These are phyloP conservation scores for Chrysaora quinquecirrha DNA, from an alignment of 30 jellyfish, hydroid and myxozoan genomes.

Conservation along the genomic window DNA sequence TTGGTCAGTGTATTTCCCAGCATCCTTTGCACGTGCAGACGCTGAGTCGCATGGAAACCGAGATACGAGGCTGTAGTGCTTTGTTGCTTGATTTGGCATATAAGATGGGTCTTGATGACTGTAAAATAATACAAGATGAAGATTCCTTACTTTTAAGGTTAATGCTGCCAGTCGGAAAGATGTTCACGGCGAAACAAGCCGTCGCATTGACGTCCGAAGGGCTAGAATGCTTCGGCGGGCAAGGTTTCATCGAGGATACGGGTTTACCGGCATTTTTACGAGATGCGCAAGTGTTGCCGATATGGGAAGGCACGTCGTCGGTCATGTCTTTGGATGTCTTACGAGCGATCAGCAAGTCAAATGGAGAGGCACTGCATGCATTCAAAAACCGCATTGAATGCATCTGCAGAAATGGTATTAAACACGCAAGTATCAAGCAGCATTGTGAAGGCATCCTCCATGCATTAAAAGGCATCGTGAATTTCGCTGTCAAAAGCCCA, in stretches of 20 bases:
- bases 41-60: conserved; percentile 77
- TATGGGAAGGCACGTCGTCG: conserved; percentile 93
- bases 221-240: conserved; percentile 96
- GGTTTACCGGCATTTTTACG: conserved; percentile 91
- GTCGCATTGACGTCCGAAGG: conserved; percentile 88
- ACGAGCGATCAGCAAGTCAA: conserved; percentile 77
- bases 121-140: conserved; percentile 57
- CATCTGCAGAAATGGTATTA: not conserved
- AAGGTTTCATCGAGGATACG: conserved; percentile 95
- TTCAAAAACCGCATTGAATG: conserved; percentile 34
- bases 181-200: conserved; percentile 91
- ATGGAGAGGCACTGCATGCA: conserved; percentile 74
- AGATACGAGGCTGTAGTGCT: conserved; percentile 67
- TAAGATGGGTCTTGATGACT: conserved; percentile 76
- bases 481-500: conserved; percentile 28
- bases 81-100: conserved; percentile 68
- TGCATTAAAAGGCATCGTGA: conserved; percentile 31
- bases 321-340: conserved; percentile 84
- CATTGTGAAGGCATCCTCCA: conserved; percentile 9
- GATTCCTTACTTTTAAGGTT: conserved; percentile 76
- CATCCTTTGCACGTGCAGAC: conserved; percentile 79
- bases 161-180: conserved; percentile 84
- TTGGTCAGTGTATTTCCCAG: conserved; percentile 62
- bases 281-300: conserved; percentile 95
- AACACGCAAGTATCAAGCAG: conserved; percentile 23